Evolutionary conservation across 2,797 vertebrate species (phyloP).

Genomic region (Loriculus beryllinus): DNA sequence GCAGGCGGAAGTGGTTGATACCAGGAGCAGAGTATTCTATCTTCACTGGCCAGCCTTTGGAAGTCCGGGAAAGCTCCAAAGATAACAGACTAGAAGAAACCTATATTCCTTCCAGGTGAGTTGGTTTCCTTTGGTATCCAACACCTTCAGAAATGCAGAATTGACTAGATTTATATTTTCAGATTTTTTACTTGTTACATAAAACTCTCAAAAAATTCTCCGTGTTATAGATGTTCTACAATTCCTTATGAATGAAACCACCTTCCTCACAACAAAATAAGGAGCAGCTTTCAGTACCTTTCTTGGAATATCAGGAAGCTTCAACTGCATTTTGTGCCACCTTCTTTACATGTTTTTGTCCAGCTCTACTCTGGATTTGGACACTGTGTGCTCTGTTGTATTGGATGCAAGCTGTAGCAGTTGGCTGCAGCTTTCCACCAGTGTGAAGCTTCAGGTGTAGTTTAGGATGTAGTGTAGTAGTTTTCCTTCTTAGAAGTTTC

Average conservation of each 20-base stretch:
- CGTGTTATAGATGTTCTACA: background rate
- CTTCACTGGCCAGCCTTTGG: conserved; percentile 78
- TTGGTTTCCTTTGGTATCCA: background rate
- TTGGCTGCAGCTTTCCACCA: background rate
- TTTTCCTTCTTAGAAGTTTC: background rate
- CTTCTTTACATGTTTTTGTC: background rate
- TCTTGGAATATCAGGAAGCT: background rate
- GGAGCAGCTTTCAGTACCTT: background rate
- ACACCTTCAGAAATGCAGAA: background rate
- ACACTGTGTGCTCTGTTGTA: rapidly evolving
- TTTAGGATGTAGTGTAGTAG: background rate
- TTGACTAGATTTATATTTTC: background rate
- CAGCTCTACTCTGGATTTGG: background rate
- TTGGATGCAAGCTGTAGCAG: background rate
- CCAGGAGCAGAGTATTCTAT: conserved; percentile 75
- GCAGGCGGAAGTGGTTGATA: conserved; percentile 75
- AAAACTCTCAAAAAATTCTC: background rate
- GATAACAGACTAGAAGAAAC: conserved; percentile 55
- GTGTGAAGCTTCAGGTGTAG: background rate
- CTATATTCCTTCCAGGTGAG: conserved; percentile 64
- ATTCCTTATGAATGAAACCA: background rate
- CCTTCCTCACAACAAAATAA: background rate
- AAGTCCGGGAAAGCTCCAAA: conserved; percentile 21
- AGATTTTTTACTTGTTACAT: background rate
- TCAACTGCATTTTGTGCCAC: background rate